phyloP scores from a whole-genome alignment of 2,888 invertebrate genomes.

The Odiellus spinosus region DNA sequence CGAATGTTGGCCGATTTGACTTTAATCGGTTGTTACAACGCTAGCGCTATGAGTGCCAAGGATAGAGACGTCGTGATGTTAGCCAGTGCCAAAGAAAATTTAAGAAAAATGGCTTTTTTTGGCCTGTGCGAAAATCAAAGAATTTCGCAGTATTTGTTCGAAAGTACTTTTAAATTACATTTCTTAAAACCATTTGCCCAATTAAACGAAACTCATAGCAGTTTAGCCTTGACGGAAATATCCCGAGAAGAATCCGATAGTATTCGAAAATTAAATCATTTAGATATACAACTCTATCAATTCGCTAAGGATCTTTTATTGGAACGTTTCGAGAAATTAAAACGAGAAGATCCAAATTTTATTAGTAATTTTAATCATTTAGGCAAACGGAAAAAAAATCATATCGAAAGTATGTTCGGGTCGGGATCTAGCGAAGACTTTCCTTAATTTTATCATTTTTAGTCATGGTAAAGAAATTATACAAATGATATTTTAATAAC shows the following conservation, averaged over 20 bases:
- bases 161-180: conserved; percentile 77
- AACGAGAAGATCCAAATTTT: conserved; percentile 15
- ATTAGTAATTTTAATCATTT: conserved; percentile 14
- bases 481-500: too few species aligned
- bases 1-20: conserved; percentile 93
- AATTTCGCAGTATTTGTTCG: conserved; percentile 65
- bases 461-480: too few species aligned
- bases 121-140: conserved; percentile 84
- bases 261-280: conserved; percentile 61
- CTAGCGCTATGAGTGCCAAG: conserved; percentile 36
- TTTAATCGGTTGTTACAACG: conserved; percentile 85
- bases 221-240: conserved; percentile 51
- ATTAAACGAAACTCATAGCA: conserved; percentile 63
- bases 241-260: conserved; percentile 53
- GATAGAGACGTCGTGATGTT: conserved; percentile 73
- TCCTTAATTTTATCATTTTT: too few species aligned
- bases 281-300: conserved; percentile 83
- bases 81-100: conserved; percentile 85
- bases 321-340: conserved; percentile 46
- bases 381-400: conserved; percentile 7
- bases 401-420: too few species aligned
- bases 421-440: too few species aligned
- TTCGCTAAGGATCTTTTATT: conserved; percentile 73
- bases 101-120: conserved; percentile 90
- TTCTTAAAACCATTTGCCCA: conserved; percentile 75